Conservation (phyloP, 2,113 vertebrate species). For the Oxyura jamaicensis region DNA sequence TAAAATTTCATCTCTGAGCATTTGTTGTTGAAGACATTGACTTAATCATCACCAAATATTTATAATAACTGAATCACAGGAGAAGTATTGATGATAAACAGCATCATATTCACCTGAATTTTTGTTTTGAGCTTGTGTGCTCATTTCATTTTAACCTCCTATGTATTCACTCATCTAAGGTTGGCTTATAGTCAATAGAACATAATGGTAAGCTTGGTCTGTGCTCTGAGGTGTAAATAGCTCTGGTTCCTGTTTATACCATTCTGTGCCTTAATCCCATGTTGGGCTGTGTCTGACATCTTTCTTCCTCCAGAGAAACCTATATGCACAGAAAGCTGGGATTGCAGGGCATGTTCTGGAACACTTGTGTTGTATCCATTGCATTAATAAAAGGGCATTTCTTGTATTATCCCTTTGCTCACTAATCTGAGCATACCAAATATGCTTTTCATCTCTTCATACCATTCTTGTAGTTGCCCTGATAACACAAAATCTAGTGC, state of each 20-base stretch:
- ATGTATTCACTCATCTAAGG: neutral
- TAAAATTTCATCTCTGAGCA: slow-evolving; percentile 62
- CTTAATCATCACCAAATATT: neutral
- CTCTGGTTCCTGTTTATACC: neutral
- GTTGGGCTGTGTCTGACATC: neutral
- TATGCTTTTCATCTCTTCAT: neutral
- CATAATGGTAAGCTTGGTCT: neutral
- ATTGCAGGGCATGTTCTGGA: neutral
- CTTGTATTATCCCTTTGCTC: neutral
- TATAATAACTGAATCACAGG: neutral
- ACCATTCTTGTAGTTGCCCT: neutral
- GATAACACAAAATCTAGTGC: neutral
- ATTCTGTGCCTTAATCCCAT: neutral
- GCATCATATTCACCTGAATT: neutral
- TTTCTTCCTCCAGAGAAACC: neutral
- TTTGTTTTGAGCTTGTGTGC: neutral
- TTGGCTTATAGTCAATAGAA: neutral
- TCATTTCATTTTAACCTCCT: neutral
- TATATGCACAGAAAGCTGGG: neutral
- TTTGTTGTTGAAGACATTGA: slow-evolving; percentile 2
- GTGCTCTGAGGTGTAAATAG: neutral
- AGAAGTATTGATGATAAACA: neutral
- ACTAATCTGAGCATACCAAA: neutral
- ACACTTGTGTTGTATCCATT: neutral
- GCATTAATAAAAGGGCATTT: neutral